These are phyloP conservation scores for Lasioglossum vierecki DNA, from an alignment of 2,888 invertebrate species.

Conservation along the genomic window DNA sequence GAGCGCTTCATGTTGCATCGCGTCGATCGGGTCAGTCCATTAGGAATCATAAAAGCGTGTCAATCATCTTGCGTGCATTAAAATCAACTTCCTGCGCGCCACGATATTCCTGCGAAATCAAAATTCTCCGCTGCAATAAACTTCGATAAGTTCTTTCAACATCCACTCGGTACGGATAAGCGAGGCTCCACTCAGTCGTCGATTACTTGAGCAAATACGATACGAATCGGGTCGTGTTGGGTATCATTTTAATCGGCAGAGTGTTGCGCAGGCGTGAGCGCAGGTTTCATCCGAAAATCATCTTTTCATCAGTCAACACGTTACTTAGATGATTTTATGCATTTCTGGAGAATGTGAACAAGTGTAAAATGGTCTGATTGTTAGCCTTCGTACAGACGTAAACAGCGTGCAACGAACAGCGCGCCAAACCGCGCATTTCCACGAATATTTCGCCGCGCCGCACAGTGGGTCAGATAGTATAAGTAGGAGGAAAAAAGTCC, in stretches of 20 bases:
- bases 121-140: background rate
- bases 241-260: background rate
- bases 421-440: too few relatives aligned
- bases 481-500: too few relatives aligned
- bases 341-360: too few relatives aligned
- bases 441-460: too few relatives aligned
- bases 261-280: background rate
- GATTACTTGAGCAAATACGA: background rate
- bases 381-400: too few relatives aligned
- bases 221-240: background rate
- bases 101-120: background rate
- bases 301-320: background rate
- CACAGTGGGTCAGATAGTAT: too few relatives aligned
- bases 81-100: constrained; percentile 48
- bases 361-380: too few relatives aligned
- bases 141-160: too few relatives aligned
- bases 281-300: background rate
- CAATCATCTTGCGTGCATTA: constrained; percentile 51
- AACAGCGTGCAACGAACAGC: too few relatives aligned
- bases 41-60: constrained; percentile 60
- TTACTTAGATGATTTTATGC: too few relatives aligned
- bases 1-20: constrained; percentile 46
- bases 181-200: background rate
- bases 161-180: background rate
- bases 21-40: constrained; percentile 39